Conservation (phyloP, 2,888 invertebrate genomes). For the Leucophenga maculata region DNA sequence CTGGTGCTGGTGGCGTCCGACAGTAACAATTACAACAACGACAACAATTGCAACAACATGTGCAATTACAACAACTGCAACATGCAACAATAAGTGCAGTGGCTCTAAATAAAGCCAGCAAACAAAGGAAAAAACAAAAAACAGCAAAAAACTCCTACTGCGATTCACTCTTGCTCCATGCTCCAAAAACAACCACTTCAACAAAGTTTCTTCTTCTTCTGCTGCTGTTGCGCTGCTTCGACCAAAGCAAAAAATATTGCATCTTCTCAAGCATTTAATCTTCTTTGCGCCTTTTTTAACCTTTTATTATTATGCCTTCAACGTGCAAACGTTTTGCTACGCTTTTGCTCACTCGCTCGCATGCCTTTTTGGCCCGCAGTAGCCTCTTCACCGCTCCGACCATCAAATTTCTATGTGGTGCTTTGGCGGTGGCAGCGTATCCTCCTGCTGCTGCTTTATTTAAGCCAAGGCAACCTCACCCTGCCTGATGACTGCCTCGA, state of each 20-base stretch:
- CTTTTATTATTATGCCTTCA: slow-evolving; percentile 67
- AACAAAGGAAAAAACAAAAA: slow-evolving; percentile 27
- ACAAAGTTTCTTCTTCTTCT: not conserved
- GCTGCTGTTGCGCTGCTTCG: slow-evolving; percentile 8
- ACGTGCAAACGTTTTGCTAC: slow-evolving; percentile 65
- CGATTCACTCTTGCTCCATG: not conserved
- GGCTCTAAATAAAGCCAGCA: slow-evolving; percentile 19
- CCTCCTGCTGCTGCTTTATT: slow-evolving; percentile 35
- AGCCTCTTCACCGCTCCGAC: slow-evolving; percentile 12
- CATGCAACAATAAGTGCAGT: slow-evolving; percentile 56
- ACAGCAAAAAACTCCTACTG: slow-evolving; percentile 18
- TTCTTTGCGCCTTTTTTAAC: slow-evolving; percentile 67
- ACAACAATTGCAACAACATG: slow-evolving; percentile 40
- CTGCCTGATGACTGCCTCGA: too few species aligned
- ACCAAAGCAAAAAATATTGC: slow-evolving; percentile 56
- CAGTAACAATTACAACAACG: slow-evolving; percentile 46
- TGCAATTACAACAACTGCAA: slow-evolving; percentile 46
- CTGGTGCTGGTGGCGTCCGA: slow-evolving; percentile 39
- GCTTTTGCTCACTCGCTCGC: slow-evolving; percentile 48
- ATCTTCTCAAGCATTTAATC: slow-evolving; percentile 67
- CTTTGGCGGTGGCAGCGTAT: slow-evolving; percentile 10
- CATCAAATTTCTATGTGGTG: too few species aligned
- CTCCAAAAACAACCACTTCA: not conserved
- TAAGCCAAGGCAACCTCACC: too few species aligned
- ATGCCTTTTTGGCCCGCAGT: not conserved